These are phyloP conservation scores for Drosophila mulleri DNA, from an alignment of 2,888 invertebrate species.

Conservation along the genomic window DNA sequence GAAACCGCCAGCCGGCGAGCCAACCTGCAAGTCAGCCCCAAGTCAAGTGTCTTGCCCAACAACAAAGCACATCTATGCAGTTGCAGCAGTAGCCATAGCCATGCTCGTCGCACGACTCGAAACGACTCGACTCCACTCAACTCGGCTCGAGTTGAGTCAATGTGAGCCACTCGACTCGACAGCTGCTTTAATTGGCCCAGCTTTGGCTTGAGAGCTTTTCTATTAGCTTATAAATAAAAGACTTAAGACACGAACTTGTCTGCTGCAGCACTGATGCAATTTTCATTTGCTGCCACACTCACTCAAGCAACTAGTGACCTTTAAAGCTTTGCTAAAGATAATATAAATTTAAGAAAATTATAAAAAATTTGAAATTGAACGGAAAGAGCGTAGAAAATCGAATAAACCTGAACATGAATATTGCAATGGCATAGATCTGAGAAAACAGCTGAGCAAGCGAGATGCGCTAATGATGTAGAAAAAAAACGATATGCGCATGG, in stretches of 20 bases:
- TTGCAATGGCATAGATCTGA: constrained; percentile 34
- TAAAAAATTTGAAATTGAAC: constrained; percentile 1
- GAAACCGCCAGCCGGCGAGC: constrained; percentile 55
- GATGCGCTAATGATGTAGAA: not conserved
- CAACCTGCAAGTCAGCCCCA: constrained; percentile 34
- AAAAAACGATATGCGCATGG: not conserved
- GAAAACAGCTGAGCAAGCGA: constrained; percentile 9
- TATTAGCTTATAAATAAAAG: constrained; percentile 60
- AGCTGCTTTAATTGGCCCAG: constrained; percentile 54
- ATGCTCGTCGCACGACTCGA: constrained; percentile 15
- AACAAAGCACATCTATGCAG: constrained; percentile 32
- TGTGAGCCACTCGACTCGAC: constrained; percentile 20
- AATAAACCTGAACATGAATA: constrained; percentile 64
- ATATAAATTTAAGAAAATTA: constrained; percentile 10
- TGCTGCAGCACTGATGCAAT: constrained; percentile 61
- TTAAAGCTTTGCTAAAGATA: constrained; percentile 19
- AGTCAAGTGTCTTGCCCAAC: constrained; percentile 69
- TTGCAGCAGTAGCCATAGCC: constrained; percentile 24
- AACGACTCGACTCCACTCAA: constrained; percentile 18
- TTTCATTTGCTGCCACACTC: constrained; percentile 41
- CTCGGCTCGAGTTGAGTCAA: not conserved
- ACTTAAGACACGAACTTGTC: constrained; percentile 80
- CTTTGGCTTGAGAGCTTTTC: constrained; percentile 38
- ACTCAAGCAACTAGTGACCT: constrained; percentile 56
- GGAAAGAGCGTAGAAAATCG: not conserved